Evolutionary conservation across 2,888 invertebrate species (phyloP), one percentile per base, ranked within the genome.

Genomic region (Sceliomorpha sp.): DNA sequence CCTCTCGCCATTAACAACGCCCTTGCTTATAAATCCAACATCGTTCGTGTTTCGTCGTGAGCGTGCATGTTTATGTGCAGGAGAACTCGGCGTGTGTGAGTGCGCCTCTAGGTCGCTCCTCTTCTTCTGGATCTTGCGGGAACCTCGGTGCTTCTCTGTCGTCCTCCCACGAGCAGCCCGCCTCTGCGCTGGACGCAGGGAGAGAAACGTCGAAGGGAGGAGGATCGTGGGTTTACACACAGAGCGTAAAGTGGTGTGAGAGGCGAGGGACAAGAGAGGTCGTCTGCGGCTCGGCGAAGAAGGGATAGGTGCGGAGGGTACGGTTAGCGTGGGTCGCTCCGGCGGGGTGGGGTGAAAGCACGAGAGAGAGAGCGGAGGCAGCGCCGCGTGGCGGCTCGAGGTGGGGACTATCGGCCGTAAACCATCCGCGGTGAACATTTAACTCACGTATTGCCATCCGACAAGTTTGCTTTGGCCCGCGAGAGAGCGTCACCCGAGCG

Each of bases 381-480:
- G 88, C 86, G 89, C 89, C 89, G 89, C 88, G 89, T 87, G 88
- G 89, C 88, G 90, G 89, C 88, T 84, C 89, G 88, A 90, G 90
- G 90, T 85, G 84, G 85, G 90, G 90, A 90, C 91, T 91, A 91
- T 90, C 90, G 91, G 90, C 91, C 90, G 90, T 87, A 86, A 86
- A 87, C 87, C 87, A 86, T 87, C 87, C 88, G 85, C 90, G 87
- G 88, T 83, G 86, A 88, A 87, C 88, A 88, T 88, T 88, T 88
- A 88, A 88, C 88, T 88, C 88, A 87, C 88, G 88, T 88, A 88
- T 88, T 88, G 88, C 88, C 88, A 88, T 88, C 88, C 86, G 87
- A 88, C 88, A 86, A 88, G 88, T 88, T 88, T 88, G 88, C 87
- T 87, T 86, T 87, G 84, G 85, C 83, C 86, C 86, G 87, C 85